These are phyloP conservation scores for Hippocampus mohnikei DNA, from an alignment of 2,113 vertebrate species.

Conservation along the genomic window DNA sequence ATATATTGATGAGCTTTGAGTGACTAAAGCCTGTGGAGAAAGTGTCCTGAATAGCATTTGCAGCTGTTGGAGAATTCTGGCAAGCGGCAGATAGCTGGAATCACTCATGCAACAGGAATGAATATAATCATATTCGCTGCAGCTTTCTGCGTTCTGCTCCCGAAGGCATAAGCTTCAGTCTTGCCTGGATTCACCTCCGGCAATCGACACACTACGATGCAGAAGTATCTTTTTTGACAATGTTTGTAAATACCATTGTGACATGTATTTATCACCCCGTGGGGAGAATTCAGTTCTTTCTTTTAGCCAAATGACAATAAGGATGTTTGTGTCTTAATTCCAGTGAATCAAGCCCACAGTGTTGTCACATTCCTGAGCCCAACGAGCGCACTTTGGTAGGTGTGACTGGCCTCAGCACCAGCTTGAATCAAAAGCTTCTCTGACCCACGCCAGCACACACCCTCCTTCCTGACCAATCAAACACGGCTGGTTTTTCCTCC, in stretches of 20 bases:
- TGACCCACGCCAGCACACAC: conserved; percentile 24
- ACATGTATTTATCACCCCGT: conserved; percentile 8
- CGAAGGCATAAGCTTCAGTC: not conserved
- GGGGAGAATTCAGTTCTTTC: not conserved
- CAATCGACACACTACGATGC: conserved; percentile 9
- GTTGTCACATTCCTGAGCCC: conserved; percentile 1
- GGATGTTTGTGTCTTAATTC: conserved; percentile 5
- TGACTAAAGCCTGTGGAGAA: not conserved
- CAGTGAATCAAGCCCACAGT: conserved; percentile 28
- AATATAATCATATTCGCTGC: not conserved
- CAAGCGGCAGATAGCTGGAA: not conserved
- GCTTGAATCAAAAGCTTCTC: not conserved
- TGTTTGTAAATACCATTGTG: not conserved
- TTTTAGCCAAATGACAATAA: not conserved
- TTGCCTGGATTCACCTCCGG: not conserved
- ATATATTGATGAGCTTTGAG: not conserved
- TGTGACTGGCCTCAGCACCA: not conserved
- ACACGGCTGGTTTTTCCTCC: not conserved
- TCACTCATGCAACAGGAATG: not conserved
- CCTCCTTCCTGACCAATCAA: conserved; percentile 34
- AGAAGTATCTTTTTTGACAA: conserved; percentile 14
- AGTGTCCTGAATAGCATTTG: not conserved
- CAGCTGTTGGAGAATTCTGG: conserved; percentile 3
- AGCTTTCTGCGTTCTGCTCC: not conserved
- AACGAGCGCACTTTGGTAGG: conserved; percentile 31